Percentiles rank a stretch among this genome's conserved stretches.
phyloP scores from a whole-genome alignment of 2,888 invertebrate genomes.

The Nymphalis polychloros region DNA sequence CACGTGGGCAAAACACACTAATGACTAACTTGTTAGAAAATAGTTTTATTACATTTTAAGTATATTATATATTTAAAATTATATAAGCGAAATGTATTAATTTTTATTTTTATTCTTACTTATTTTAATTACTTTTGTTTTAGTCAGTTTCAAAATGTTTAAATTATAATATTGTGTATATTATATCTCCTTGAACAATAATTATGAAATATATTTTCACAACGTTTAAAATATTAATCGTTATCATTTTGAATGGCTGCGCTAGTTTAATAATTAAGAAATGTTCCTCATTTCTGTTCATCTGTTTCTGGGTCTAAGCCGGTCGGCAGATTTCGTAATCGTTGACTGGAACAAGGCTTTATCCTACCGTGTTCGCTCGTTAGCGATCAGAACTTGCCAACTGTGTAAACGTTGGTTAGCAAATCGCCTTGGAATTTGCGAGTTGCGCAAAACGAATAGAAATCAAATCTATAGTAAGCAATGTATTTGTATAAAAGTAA shows the following conservation, averaged over 20 bases:
- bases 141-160: not conserved
- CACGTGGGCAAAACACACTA: no score
- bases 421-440: conserved; percentile 27
- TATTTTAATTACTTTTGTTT: not conserved
- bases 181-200: not conserved
- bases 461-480: conserved; percentile 7
- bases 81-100: not conserved
- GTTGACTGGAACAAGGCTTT: conserved; percentile 30
- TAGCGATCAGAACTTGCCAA: conserved; percentile 34
- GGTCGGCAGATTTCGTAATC: conserved; percentile 30
- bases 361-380: conserved; percentile 29
- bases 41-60: no score
- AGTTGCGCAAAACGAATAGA: conserved; percentile 27
- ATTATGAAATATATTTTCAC: not conserved
- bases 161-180: not conserved
- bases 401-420: conserved; percentile 28
- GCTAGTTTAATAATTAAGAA: conserved; percentile 15
- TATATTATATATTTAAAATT: no score
- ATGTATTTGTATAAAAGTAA: conserved; percentile 2
- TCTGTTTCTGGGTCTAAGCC: conserved; percentile 21
- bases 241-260: not conserved
- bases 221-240: not conserved
- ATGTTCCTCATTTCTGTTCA: conserved; percentile 12
- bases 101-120: not conserved
- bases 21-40: no score